Evolutionary conservation across 2,888 invertebrate species (phyloP).

Genomic region (Proisotoma minuta): DNA sequence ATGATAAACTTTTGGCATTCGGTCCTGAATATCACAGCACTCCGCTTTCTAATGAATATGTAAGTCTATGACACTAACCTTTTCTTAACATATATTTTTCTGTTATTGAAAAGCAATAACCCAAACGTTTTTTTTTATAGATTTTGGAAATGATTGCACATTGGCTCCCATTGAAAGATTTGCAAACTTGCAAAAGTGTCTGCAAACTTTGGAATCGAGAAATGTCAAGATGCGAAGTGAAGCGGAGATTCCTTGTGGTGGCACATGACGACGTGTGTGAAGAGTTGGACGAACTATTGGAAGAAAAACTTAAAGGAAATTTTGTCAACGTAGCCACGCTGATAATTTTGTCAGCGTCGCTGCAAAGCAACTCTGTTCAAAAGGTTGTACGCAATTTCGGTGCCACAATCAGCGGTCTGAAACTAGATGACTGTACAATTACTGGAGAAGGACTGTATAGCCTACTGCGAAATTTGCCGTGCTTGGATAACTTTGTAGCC

Average conservation of each 20-base stretch:
- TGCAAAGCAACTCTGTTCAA: background rate
- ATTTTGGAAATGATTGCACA: slow-evolving; percentile 31
- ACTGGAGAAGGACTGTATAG: background rate
- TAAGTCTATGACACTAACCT: no score
- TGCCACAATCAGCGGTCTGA: slow-evolving; percentile 23
- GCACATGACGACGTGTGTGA: slow-evolving; percentile 14
- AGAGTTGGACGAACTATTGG: slow-evolving; percentile 10
- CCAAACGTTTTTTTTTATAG: slow-evolving; percentile 15
- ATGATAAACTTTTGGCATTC: background rate
- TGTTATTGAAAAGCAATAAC: no score
- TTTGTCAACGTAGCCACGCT: slow-evolving; percentile 20
- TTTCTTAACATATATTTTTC: no score
- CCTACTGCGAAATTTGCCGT: background rate
- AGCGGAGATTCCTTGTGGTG: slow-evolving; percentile 19
- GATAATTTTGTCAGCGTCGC: background rate
- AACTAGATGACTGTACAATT: slow-evolving; percentile 27
- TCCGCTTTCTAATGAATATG: slow-evolving; percentile 9
- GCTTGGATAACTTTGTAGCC: slow-evolving; percentile 1
- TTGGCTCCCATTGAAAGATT: slow-evolving; percentile 24
- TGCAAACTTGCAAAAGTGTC: slow-evolving; percentile 23
- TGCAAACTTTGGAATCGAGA: slow-evolving; percentile 26
- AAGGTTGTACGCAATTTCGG: slow-evolving; percentile 19
- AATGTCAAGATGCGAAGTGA: slow-evolving; percentile 20
- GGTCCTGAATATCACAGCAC: background rate
- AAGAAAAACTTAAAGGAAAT: slow-evolving; percentile 17